Conservation (phyloP, 1,140 invertebrate species). For the Prorops nasuta region DNA sequence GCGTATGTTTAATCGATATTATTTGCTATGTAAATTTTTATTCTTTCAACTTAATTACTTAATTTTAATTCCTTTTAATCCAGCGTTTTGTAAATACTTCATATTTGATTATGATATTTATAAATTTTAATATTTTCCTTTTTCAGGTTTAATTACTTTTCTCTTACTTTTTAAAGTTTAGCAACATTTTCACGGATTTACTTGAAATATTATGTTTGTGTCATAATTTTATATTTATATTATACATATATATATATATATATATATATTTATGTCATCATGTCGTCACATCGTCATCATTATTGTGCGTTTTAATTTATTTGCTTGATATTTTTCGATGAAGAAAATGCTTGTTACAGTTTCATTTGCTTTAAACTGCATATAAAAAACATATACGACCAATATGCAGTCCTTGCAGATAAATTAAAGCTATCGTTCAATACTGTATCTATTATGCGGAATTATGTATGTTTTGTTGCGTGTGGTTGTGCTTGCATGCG, state of each 20-base stretch:
- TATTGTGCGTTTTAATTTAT: slow-evolving; percentile 44
- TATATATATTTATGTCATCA: slow-evolving; percentile 10
- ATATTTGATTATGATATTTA: too few species aligned
- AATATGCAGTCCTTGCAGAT: slow-evolving; percentile 48
- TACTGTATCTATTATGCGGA: slow-evolving; percentile 37
- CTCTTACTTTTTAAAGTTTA: too few species aligned
- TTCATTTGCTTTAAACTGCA: slow-evolving; percentile 39
- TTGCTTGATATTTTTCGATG: slow-evolving; percentile 30
- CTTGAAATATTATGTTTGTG: slow-evolving; percentile 30
- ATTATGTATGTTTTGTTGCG: slow-evolving; percentile 35
- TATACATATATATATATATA: slow-evolving; percentile 3
- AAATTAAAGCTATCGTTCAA: slow-evolving; percentile 44
- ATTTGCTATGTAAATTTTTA: too few species aligned
- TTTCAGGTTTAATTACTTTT: too few species aligned
- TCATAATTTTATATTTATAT: slow-evolving; percentile 16
- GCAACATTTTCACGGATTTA: too few species aligned
- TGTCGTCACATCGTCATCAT: slow-evolving; percentile 27
- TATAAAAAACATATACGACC: slow-evolving; percentile 40
- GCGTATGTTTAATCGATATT: too few species aligned
- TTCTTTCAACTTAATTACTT: too few species aligned
- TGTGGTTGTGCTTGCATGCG: slow-evolving; percentile 56
- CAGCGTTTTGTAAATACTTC: too few species aligned
- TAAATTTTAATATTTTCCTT: too few species aligned
- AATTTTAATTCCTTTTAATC: too few species aligned
- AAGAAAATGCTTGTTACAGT: neutral